Evolutionary conservation across 2,888 invertebrate genomes (phyloP), one percentile per base, ranked within the genome.

Genomic region (Allolobophora icterica): DNA sequence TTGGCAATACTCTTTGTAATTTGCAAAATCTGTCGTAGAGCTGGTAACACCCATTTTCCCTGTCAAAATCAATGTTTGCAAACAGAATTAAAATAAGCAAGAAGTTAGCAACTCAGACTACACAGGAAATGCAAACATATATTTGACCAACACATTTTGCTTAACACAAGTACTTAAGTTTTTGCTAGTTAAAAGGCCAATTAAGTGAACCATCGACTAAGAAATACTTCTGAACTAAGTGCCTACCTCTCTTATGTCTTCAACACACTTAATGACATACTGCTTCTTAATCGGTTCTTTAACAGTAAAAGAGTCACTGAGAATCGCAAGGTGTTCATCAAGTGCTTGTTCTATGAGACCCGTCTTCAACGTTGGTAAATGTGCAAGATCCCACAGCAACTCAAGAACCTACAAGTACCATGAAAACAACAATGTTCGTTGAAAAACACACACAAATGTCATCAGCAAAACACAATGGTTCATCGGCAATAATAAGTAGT

Each of bases 311-410:
- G 95, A 94, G 92, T 95, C 96, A 92, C 94, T 95, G 90, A 96
- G 94, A 90, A 96, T 96, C 87, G 94, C 94, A 83, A 95, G 94
- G 93, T 96, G 96, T 93, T 96, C 95, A 90, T 95, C 95, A 90
- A 96, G 94, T 6, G 96, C 96, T 71, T 94, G 95, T 92, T 96
- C 95, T 52, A 96, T 94, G 91, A 96, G 93, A 90, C 94, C 94
- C 34, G 95, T 95, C 35, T 95, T 94, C 84, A 96, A 93, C n/a
- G 94, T 94, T 1, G 95, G 95, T 87, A 95, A 94, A 92, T 96
- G 96, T 33, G 96, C 95, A 92, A 96, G 93, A 91, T 95, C 95
- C 96, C 96, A 96, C 33, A 96, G 93, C 52, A 96, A 92, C 93
- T 96, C 95, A 91, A 96, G 93, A 90, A 96, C 95, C 95, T 95